phyloP scores from a whole-genome alignment of 2,113 vertebrate genomes.

The Gymnarchus niloticus region DNA sequence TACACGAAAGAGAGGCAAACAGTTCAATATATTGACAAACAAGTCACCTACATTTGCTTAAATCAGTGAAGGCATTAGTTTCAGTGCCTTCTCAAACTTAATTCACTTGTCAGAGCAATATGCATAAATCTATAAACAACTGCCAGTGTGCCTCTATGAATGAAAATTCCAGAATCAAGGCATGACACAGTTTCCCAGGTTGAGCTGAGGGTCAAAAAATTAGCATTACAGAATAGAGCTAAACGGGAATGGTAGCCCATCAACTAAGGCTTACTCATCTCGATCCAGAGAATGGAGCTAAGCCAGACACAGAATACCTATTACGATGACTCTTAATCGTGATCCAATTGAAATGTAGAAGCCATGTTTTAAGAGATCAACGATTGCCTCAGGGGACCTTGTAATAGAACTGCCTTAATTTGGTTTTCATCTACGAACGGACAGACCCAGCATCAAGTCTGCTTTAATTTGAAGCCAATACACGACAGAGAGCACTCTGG shows the following conservation, averaged over 20 bases:
- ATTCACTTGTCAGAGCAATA: neutral
- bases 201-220: neutral
- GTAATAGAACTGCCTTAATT: neutral
- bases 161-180: neutral
- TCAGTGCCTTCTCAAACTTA: neutral
- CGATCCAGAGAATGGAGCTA: neutral
- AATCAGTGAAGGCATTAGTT: neutral
- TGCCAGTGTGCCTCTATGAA: neutral
- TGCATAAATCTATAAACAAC: neutral
- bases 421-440: neutral
- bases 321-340: neutral
- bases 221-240: neutral
- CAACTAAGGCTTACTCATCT: neutral
- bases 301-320: neutral
- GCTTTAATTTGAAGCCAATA: neutral
- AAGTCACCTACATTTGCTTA: neutral
- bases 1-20: neutral
- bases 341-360: slow-evolving; percentile 7
- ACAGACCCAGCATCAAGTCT: neutral
- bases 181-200: neutral
- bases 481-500: neutral
- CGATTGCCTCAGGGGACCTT: neutral
- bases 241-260: neutral
- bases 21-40: neutral
- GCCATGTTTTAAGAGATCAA: neutral